phyloP scores from a whole-genome alignment of 2,888 invertebrate species.

The Lacanobia wlatinum region DNA sequence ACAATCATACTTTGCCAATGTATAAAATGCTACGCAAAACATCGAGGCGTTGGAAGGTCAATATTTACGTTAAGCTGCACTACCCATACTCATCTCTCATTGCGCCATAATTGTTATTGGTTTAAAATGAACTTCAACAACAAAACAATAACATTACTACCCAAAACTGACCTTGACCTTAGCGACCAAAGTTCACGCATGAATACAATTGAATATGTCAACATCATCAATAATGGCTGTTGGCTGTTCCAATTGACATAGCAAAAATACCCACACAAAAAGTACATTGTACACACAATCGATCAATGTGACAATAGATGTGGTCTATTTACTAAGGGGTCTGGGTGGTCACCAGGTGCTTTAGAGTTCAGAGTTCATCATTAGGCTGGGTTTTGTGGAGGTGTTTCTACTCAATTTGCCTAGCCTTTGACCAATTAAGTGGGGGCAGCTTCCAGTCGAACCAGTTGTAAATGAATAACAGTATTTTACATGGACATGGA shows the following conservation, averaged over 20 bases:
- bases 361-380: not conserved
- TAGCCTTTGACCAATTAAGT: too few species aligned
- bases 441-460: too few species aligned
- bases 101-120: not conserved
- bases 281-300: conserved; percentile 13
- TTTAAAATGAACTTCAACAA: not conserved
- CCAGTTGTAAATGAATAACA: too few species aligned
- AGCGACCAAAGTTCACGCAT: conserved; percentile 39
- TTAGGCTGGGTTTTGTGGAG: not conserved
- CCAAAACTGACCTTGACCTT: conserved; percentile 6
- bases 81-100: not conserved
- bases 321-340: not conserved
- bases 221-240: conserved; percentile 37
- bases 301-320: conserved; percentile 2
- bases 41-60: too few species aligned
- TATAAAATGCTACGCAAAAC: too few species aligned
- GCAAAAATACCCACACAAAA: conserved; percentile 24
- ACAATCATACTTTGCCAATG: too few species aligned
- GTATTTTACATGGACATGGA: too few species aligned
- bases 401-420: not conserved
- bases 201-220: conserved; percentile 40
- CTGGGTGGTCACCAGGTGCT: not conserved
- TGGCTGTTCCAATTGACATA: conserved; percentile 39
- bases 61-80: too few species aligned
- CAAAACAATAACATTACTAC: conserved; percentile 24